phyloP scores from a whole-genome alignment of 1,140 invertebrate species.

The Battus philenor region DNA sequence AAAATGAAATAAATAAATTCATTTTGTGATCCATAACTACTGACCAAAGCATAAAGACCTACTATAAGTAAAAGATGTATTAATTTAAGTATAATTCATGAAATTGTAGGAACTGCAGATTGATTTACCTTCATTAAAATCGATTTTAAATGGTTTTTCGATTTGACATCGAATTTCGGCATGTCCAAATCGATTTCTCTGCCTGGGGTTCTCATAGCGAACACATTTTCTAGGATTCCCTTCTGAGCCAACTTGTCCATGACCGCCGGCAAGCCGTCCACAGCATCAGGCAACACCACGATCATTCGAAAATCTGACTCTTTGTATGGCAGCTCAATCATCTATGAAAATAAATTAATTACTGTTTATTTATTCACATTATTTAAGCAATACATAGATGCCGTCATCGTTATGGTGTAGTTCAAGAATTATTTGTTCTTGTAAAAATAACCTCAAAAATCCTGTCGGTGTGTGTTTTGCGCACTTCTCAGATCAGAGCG shows the following conservation, averaged over 20 bases:
- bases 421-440: neutral
- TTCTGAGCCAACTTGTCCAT: slow-evolving; percentile 28
- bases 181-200: slow-evolving; percentile 26
- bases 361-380: too few relatives aligned
- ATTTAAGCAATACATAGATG: too few relatives aligned
- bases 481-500: too few relatives aligned
- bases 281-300: slow-evolving; percentile 32
- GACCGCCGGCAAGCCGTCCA: slow-evolving; percentile 31
- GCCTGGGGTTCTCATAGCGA: slow-evolving; percentile 17
- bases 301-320: slow-evolving; percentile 40
- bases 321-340: slow-evolving; percentile 41
- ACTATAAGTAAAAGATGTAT: too few relatives aligned
- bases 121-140: slow-evolving; percentile 38
- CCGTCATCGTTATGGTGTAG: too few relatives aligned
- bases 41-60: too few relatives aligned
- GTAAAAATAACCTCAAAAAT: neutral
- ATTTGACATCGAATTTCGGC: slow-evolving; percentile 38
- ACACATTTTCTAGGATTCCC: slow-evolving; percentile 29
- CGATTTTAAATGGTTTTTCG: slow-evolving; percentile 26
- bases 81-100: too few relatives aligned
- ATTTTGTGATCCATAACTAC: too few relatives aligned
- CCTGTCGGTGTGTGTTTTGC: neutral
- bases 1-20: too few relatives aligned
- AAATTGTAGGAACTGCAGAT: too few relatives aligned
- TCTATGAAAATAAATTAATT: slow-evolving; percentile 17